A percentile compares a stretch with the other conserved stretches of the same genome.
Evolutionary conservation across 1,140 invertebrate genomes (phyloP).

Genomic region (Thaumatotibia leucotreta): DNA sequence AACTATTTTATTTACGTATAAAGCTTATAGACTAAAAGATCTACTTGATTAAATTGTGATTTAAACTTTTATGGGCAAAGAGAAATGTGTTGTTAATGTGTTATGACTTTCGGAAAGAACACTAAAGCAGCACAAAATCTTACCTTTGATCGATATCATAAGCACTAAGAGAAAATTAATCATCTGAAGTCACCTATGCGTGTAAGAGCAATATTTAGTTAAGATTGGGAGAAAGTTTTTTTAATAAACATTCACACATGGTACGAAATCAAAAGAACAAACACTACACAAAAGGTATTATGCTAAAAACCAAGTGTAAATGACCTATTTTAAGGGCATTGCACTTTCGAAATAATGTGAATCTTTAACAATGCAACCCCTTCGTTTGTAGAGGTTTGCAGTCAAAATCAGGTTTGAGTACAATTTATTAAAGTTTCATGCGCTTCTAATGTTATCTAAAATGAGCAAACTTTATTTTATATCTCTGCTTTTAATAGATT

Average conservation of each 20-base stretch:
- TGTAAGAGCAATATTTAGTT: no score
- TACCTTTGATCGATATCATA: no score
- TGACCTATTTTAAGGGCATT: slow-evolving; percentile 39
- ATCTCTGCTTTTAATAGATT: background rate
- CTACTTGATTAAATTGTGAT: background rate
- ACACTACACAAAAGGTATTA: background rate
- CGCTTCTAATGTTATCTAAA: background rate
- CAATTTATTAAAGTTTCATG: slow-evolving; percentile 3
- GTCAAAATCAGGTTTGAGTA: slow-evolving; percentile 20
- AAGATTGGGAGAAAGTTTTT: no score
- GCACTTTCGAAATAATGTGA: slow-evolving; percentile 30
- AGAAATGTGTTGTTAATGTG: background rate
- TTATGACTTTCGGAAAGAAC: no score
- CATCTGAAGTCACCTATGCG: no score
- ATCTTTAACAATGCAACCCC: slow-evolving; percentile 22
- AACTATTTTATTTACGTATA: background rate
- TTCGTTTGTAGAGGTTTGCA: slow-evolving; percentile 18
- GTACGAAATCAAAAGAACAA: slow-evolving; percentile 6
- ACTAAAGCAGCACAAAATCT: no score
- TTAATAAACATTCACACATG: background rate
- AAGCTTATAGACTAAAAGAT: background rate
- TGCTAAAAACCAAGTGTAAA: slow-evolving; percentile 19
- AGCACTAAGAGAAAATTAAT: no score
- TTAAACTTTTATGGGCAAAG: background rate
- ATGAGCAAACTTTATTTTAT: background rate